These are phyloP conservation scores for Pollimyrus isidori DNA, from an alignment of 2,113 vertebrate species.

Conservation along the genomic window DNA sequence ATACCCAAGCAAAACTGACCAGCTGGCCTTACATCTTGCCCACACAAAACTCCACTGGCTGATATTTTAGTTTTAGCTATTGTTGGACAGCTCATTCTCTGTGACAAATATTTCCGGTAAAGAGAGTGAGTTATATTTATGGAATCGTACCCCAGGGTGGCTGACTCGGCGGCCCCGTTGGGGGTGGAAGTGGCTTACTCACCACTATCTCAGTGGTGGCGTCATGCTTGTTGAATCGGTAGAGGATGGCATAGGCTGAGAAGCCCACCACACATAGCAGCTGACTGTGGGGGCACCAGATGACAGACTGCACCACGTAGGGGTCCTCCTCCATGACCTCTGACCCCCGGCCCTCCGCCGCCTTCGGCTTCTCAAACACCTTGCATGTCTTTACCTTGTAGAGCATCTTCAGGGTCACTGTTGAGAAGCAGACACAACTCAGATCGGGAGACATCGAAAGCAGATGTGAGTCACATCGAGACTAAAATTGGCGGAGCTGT, in stretches of 20 bases:
- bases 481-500: background rate
- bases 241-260: conserved; percentile 86
- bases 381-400: conserved; percentile 97
- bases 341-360: conserved; percentile 67
- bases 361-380: conserved; percentile 89
- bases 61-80: background rate
- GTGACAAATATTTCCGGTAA: background rate
- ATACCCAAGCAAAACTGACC: background rate
- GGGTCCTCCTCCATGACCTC: conserved; percentile 92
- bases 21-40: background rate
- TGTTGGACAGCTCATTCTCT: background rate
- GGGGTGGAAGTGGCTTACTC: conserved; percentile 48
- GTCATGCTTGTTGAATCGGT: conserved; percentile 91
- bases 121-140: background rate
- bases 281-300: conserved; percentile 92
- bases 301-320: conserved; percentile 91
- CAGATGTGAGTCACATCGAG: background rate
- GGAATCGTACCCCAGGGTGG: background rate
- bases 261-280: conserved; percentile 93
- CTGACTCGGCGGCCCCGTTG: background rate
- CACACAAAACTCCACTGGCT: background rate
- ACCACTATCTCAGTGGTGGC: conserved; percentile 85
- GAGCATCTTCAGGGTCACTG: conserved; percentile 95
- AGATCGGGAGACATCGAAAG: background rate
- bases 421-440: background rate